Percentiles rank a stretch among this genome's conserved stretches.
Conservation (phyloP, 2,797 vertebrate species). For the Poecile montanus region DNA sequence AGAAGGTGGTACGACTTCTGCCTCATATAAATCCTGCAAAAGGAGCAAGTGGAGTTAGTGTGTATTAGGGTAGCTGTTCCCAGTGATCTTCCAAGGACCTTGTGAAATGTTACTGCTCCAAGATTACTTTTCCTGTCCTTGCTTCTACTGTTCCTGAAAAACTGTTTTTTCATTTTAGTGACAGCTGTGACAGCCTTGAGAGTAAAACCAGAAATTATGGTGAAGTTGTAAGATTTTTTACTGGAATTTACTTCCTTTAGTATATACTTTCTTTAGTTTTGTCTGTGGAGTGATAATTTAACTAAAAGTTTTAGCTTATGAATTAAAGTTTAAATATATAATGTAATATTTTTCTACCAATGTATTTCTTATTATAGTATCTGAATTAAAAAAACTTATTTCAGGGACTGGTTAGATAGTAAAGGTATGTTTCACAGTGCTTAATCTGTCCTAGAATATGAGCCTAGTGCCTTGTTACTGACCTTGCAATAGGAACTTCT, state of each 20-base stretch:
- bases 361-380: neutral
- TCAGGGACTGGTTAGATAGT: neutral
- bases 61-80: neutral
- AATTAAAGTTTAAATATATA: neutral
- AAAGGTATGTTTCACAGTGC: neutral
- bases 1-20: neutral
- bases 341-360: neutral
- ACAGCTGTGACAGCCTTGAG: constrained; percentile 34
- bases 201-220: constrained; percentile 35
- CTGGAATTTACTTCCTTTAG: neutral
- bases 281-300: neutral
- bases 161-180: constrained; percentile 27
- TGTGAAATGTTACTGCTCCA: neutral
- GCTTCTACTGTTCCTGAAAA: constrained; percentile 34
- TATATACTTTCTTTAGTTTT: neutral
- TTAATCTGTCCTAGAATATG: neutral
- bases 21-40: neutral
- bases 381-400: neutral
- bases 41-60: neutral
- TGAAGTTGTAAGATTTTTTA: constrained; percentile 11
- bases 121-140: constrained; percentile 4
- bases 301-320: neutral
- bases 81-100: neutral
- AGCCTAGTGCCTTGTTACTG: neutral
- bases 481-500: neutral